These are phyloP conservation scores for Drosophila nikananu DNA, from an alignment of 1,140 invertebrate species.

Conservation along the genomic window DNA sequence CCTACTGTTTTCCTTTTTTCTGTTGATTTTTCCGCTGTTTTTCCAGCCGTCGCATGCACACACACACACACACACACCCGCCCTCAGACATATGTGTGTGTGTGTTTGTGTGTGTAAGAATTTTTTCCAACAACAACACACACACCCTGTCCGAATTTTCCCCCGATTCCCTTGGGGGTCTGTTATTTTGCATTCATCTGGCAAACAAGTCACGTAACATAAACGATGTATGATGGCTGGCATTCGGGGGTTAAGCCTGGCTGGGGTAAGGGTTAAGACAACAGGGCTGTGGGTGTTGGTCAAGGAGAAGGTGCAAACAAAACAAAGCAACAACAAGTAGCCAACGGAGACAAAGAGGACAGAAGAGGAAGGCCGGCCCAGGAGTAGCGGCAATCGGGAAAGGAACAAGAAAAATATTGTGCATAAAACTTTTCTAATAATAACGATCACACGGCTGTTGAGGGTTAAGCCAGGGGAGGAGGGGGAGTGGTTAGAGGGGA, in stretches of 20 bases:
- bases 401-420: conserved; percentile 51
- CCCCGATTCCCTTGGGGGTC: conserved; percentile 38
- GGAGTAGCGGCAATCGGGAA: conserved; percentile 28
- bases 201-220: conserved; percentile 63
- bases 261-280: conserved; percentile 8
- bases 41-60: conserved; percentile 32
- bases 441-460: conserved; percentile 45
- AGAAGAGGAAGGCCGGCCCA: not conserved
- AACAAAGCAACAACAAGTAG: conserved; percentile 30
- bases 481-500: too few relatives aligned
- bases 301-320: conserved; percentile 40
- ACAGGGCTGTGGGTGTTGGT: conserved; percentile 1
- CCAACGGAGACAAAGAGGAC: conserved; percentile 20
- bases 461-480: not conserved
- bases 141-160: conserved; percentile 21
- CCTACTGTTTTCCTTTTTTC: conserved; percentile 33
- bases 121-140: conserved; percentile 9
- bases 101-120: not conserved
- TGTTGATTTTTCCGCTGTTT: conserved; percentile 55
- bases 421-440: conserved; percentile 60
- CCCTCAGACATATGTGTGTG: not conserved
- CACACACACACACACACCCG: not conserved
- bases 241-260: conserved; percentile 41
- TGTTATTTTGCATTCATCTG: conserved; percentile 62
- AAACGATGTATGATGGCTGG: conserved; percentile 60